Percentiles rank a stretch among this genome's conserved stretches.
Conservation (phyloP, 2,888 invertebrate species). For the Emmelina monodactyla region DNA sequence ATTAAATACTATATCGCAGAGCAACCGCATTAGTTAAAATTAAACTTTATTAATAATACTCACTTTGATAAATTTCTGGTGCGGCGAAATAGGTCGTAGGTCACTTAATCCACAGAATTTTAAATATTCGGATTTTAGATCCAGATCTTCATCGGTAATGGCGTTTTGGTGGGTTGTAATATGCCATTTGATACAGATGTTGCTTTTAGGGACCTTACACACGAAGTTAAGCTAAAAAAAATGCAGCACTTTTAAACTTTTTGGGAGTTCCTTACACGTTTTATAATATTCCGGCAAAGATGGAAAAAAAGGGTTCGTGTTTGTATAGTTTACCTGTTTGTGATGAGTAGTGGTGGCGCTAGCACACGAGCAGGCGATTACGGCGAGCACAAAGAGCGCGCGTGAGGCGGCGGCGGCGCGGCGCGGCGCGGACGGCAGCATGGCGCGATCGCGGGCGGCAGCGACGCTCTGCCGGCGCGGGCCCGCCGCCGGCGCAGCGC, state of each 20-base stretch:
- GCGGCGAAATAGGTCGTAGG: constrained; percentile 8
- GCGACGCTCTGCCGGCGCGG: constrained; percentile 32
- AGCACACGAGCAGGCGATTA: constrained; percentile 12
- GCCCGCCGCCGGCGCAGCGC: constrained; percentile 25
- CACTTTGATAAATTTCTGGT: neutral
- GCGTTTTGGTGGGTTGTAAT: neutral
- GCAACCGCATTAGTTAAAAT: no score
- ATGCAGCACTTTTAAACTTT: neutral
- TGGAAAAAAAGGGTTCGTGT: no score
- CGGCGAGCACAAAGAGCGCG: constrained; percentile 6
- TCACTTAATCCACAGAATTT: constrained; percentile 3
- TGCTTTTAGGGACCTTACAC: constrained; percentile 26
- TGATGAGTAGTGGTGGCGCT: neutral
- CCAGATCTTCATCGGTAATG: neutral
- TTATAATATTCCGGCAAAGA: no score
- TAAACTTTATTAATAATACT: no score
- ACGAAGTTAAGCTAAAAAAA: constrained; percentile 28
- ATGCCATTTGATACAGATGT: constrained; percentile 19
- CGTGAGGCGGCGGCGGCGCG: constrained; percentile 15
- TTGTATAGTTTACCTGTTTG: neutral
- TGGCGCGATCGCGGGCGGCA: constrained; percentile 39
- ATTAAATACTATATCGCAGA: no score
- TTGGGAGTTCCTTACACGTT: neutral
- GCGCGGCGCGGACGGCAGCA: constrained; percentile 30
- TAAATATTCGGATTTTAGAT: neutral